Conservation (phyloP, 2,113 vertebrate species). For the Crotalus tigris region DNA sequence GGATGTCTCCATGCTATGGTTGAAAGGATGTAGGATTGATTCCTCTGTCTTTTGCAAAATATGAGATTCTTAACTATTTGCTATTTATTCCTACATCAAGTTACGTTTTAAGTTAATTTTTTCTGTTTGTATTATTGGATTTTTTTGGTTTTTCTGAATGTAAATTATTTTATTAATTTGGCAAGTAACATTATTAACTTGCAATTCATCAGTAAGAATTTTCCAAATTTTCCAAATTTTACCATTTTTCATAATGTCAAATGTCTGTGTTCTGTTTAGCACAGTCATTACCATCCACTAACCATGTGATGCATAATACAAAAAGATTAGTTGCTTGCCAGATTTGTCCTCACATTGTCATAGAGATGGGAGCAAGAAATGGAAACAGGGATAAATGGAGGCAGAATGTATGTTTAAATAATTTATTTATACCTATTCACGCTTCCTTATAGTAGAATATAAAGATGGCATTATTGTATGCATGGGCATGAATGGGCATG, state of each 20-base stretch:
- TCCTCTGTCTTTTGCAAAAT: neutral
- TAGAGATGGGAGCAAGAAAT: neutral
- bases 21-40: neutral
- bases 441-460: neutral
- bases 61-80: neutral
- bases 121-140: neutral
- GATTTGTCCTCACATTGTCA: neutral
- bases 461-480: neutral
- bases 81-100: neutral
- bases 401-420: neutral
- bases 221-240: neutral
- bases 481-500: neutral
- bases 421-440: neutral
- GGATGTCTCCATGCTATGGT: neutral
- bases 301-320: neutral
- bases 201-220: neutral
- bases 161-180: neutral
- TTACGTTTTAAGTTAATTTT: neutral
- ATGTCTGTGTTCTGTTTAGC: neutral
- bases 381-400: neutral
- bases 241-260: neutral
- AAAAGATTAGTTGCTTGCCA: neutral
- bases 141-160: neutral
- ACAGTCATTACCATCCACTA: neutral
- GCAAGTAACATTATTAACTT: neutral